phyloP scores from a whole-genome alignment of 2,888 invertebrate species.

The Allolobophora icterica region DNA sequence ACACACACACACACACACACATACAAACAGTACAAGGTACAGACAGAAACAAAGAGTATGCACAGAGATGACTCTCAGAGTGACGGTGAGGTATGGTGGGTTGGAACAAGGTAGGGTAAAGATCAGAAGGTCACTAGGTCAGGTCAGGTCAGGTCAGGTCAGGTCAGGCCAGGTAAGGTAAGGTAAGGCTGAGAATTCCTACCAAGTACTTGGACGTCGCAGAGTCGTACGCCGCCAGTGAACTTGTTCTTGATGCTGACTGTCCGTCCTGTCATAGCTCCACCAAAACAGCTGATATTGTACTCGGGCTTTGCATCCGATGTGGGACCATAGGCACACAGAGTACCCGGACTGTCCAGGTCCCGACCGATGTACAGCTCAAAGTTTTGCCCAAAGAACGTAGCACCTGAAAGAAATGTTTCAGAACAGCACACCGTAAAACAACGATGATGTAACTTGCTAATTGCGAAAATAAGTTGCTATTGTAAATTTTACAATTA shows the following conservation, averaged over 20 bases:
- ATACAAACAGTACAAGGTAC: too few relatives aligned
- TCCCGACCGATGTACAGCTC: conserved; percentile 36
- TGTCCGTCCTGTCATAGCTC: conserved; percentile 36
- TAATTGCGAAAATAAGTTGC: too few relatives aligned
- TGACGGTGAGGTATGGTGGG: too few relatives aligned
- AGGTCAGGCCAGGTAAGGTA: too few relatives aligned
- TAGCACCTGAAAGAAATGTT: not conserved
- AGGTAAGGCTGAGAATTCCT: not conserved
- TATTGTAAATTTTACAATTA: too few relatives aligned
- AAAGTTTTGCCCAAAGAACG: conserved; percentile 36
- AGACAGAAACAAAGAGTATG: too few relatives aligned
- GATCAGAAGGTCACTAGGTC: not conserved
- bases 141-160: too few relatives aligned
- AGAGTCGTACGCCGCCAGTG: conserved; percentile 38
- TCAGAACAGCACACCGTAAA: not conserved
- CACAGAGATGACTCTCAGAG: too few relatives aligned
- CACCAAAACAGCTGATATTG: conserved; percentile 38
- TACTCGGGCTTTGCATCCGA: conserved; percentile 12
- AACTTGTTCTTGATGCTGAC: conserved; percentile 40
- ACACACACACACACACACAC: too few relatives aligned
- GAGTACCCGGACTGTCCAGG: not conserved
- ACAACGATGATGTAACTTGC: too few relatives aligned
- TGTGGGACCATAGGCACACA: conserved; percentile 37
- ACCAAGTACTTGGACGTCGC: conserved; percentile 47
- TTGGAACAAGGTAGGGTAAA: not conserved